Conservation (phyloP, 2,888 invertebrate species). For the Hirtodrosophila alboralis region DNA sequence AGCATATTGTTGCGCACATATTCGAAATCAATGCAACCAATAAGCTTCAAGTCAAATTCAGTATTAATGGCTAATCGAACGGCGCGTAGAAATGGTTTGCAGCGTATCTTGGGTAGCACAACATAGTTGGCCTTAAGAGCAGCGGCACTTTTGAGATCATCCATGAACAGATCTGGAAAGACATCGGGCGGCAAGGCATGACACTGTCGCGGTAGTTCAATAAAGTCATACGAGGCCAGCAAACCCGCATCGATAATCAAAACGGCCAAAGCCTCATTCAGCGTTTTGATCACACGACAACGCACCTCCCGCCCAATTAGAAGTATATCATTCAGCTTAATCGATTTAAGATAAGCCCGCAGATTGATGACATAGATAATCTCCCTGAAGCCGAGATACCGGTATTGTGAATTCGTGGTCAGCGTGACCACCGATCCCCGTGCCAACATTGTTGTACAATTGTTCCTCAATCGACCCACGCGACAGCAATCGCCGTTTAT, state of each 20-base stretch:
- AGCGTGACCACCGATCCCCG: constrained; percentile 72
- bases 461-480: constrained; percentile 81
- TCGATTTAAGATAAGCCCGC: constrained; percentile 65
- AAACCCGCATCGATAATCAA: constrained; percentile 69
- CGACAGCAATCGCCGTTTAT: constrained; percentile 81
- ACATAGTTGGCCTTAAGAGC: constrained; percentile 73
- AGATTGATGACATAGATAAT: constrained; percentile 80
- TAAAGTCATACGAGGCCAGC: constrained; percentile 78
- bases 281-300: constrained; percentile 75
- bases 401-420: constrained; percentile 77
- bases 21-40: constrained; percentile 78
- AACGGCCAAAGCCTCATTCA: constrained; percentile 72
- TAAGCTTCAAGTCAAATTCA: constrained; percentile 58
- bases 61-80: constrained; percentile 54
- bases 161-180: constrained; percentile 54
- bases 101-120: constrained; percentile 74
- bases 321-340: constrained; percentile 74
- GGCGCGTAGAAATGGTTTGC: constrained; percentile 64
- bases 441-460: constrained; percentile 69
- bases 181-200: constrained; percentile 45
- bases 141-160: constrained; percentile 70
- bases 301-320: constrained; percentile 66
- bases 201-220: constrained; percentile 80
- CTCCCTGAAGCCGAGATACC: constrained; percentile 77
- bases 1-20: constrained; percentile 74